phyloP scores from a whole-genome alignment of 2,797 vertebrate species.

The Leptoclinus maculatus region DNA sequence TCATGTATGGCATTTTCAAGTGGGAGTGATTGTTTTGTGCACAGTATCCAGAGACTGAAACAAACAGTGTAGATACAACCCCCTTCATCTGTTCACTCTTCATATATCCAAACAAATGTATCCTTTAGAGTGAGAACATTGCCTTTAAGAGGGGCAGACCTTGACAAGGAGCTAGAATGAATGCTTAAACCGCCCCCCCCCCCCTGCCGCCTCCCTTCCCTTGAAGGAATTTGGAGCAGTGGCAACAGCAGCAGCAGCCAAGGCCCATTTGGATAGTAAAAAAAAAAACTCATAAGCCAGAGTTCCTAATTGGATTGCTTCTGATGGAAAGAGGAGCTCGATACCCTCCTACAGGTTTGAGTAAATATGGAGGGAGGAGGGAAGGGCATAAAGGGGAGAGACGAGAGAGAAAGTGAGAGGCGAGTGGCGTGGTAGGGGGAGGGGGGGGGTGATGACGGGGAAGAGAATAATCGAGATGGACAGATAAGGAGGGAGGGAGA shows the following conservation, averaged over 20 bases:
- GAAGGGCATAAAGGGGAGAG: slow-evolving; percentile 62
- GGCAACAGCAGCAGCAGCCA: slow-evolving; percentile 44
- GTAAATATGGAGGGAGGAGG: slow-evolving; percentile 65
- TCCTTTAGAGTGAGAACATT: slow-evolving; percentile 68
- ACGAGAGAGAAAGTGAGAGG: slow-evolving; percentile 48
- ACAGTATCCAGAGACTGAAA: slow-evolving; percentile 22
- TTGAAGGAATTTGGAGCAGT: slow-evolving; percentile 52
- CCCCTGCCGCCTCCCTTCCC: not conserved
- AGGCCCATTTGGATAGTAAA: slow-evolving; percentile 66
- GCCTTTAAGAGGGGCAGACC: slow-evolving; percentile 59
- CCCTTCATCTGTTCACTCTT: slow-evolving; percentile 46
- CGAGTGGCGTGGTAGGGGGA: slow-evolving; percentile 1
- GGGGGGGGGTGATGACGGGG: slow-evolving; percentile 46
- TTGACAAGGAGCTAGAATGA: slow-evolving; percentile 64
- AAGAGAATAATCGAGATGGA: slow-evolving; percentile 75
- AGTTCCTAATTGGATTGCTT: slow-evolving; percentile 78
- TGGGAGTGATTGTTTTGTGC: slow-evolving; percentile 12
- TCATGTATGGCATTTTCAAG: slow-evolving; percentile 28
- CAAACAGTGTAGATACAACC: slow-evolving; percentile 51
- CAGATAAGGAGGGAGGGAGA: slow-evolving; percentile 66
- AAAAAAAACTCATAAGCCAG: slow-evolving; percentile 60
- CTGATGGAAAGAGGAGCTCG: slow-evolving; percentile 69
- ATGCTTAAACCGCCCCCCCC: slow-evolving; percentile 33
- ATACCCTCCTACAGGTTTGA: slow-evolving; percentile 74
- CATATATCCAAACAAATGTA: slow-evolving; percentile 56